phyloP scores from a whole-genome alignment of 2,113 vertebrate genomes.

The Aegotheles bennettii region DNA sequence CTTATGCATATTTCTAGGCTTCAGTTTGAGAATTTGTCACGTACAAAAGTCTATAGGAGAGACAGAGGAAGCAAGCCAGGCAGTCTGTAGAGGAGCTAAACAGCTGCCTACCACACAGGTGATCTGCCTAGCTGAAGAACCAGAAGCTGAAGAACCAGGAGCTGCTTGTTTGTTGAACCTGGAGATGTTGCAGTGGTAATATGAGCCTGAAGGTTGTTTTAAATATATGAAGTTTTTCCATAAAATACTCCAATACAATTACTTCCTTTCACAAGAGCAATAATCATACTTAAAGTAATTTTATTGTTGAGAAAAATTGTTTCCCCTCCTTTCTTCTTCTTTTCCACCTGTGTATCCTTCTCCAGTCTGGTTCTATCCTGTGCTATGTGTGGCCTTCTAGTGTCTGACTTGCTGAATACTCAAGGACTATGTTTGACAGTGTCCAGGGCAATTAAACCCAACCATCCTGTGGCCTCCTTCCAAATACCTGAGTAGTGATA shows the following conservation, averaged over 20 bases:
- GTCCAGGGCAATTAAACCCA: neutral
- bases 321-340: neutral
- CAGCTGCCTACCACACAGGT: neutral
- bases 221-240: neutral
- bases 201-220: neutral
- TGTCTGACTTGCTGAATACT: neutral
- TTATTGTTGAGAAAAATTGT: neutral
- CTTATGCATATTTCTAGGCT: neutral
- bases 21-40: neutral
- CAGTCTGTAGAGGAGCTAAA: neutral
- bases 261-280: neutral
- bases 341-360: neutral
- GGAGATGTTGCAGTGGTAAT: neutral
- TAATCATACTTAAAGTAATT: neutral
- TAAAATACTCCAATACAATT: neutral
- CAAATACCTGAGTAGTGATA: neutral
- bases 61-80: neutral
- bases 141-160: neutral
- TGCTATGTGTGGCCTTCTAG: neutral
- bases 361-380: neutral
- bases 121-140: neutral
- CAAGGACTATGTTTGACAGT: neutral
- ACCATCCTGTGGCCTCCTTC: neutral
- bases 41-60: neutral
- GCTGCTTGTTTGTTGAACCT: neutral